Conservation (phyloP, 1,140 invertebrate genomes). For the Solenopsis fugax region DNA sequence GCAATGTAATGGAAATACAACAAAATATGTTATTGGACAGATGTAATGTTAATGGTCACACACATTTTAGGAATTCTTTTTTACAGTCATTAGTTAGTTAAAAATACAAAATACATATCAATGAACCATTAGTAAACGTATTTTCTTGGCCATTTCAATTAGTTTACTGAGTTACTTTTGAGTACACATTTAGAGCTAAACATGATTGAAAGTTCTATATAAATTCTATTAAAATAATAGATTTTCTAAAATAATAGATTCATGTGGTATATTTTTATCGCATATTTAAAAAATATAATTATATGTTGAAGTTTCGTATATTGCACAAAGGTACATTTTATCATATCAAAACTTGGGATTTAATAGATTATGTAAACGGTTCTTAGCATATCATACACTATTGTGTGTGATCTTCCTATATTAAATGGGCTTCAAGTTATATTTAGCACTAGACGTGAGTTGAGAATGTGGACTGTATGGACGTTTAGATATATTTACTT, state of each 20-base stretch:
- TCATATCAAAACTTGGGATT: conserved; percentile 2
- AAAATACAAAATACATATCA: conserved; percentile 53
- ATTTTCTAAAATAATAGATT: conserved; percentile 17
- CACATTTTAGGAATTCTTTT: conserved; percentile 44
- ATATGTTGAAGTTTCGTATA: background rate
- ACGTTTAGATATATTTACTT: conserved; percentile 66
- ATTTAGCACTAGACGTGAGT: conserved; percentile 37
- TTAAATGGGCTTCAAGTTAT: conserved; percentile 7
- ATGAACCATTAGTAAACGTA: background rate
- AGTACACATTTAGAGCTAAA: conserved; percentile 37
- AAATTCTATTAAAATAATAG: conserved; percentile 8
- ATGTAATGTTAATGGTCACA: conserved; percentile 23
- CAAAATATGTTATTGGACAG: background rate
- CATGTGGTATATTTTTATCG: background rate
- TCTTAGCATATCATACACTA: conserved; percentile 10
- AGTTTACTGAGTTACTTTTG: background rate
- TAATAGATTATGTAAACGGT: background rate
- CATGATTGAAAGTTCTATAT: conserved; percentile 17
- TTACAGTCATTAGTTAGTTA: conserved; percentile 28
- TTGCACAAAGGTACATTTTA: background rate
- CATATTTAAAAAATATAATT: conserved; percentile 16
- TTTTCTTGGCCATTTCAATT: conserved; percentile 6
- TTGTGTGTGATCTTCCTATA: background rate
- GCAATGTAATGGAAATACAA: background rate
- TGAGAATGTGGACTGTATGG: conserved; percentile 51